A percentile compares a stretch with the other conserved stretches of the same genome.
Evolutionary conservation across 2,888 invertebrate genomes (phyloP).

Genomic region (Cantharis rustica): DNA sequence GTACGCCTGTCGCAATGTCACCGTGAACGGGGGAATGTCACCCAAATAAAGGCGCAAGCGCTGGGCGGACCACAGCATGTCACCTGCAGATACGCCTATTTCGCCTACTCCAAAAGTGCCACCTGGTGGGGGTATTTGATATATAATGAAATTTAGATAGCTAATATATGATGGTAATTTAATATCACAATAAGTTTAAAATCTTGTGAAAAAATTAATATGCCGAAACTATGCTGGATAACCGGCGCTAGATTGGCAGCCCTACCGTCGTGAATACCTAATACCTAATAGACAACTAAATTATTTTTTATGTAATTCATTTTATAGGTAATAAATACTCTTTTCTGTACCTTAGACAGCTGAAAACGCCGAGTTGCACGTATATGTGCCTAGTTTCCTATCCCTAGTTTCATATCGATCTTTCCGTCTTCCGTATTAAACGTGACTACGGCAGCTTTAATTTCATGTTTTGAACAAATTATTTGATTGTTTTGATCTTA

Average conservation of each 20-base stretch:
- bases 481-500: constrained; percentile 7
- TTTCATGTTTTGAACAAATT: constrained; percentile 19
- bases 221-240: background rate
- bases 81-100: constrained; percentile 55
- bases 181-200: background rate
- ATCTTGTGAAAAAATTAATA: background rate
- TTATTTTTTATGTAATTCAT: background rate
- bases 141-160: constrained; percentile 8
- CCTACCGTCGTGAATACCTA: background rate
- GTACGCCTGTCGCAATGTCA: constrained; percentile 56
- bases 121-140: constrained; percentile 44
- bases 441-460: constrained; percentile 15
- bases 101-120: constrained; percentile 51
- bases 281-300: background rate
- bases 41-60: constrained; percentile 48
- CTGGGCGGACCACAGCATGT: constrained; percentile 52
- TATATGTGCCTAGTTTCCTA: background rate
- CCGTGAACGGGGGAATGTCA: constrained; percentile 53
- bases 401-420: constrained; percentile 22
- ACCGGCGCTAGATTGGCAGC: background rate
- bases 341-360: constrained; percentile 16
- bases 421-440: constrained; percentile 21
- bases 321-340: constrained; percentile 1
- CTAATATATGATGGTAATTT: constrained; percentile 5
- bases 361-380: constrained; percentile 19